These are phyloP conservation scores for Wasmannia auropunctata DNA, from an alignment of 1,140 invertebrate species.

Conservation along the genomic window DNA sequence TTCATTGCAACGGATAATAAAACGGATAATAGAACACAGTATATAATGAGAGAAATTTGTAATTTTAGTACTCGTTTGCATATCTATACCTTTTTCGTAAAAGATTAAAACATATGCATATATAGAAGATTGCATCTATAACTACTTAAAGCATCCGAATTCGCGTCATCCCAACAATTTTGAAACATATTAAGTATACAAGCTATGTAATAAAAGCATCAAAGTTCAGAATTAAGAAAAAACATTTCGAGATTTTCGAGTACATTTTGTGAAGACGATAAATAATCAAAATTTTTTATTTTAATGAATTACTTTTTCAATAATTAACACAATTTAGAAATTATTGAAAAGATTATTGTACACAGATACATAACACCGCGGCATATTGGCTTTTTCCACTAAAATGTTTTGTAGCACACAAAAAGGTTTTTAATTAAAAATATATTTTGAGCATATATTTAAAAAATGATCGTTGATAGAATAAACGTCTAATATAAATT, in stretches of 20 bases:
- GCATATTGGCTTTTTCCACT: not conserved
- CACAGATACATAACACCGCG: not conserved
- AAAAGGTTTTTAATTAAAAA: not conserved
- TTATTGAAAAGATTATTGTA: not conserved
- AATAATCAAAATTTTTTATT: not conserved
- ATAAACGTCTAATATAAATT: not conserved
- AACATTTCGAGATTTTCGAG: not conserved
- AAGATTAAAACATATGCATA: not conserved
- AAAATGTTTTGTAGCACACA: not conserved
- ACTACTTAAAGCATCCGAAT: not conserved
- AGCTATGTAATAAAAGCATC: not conserved
- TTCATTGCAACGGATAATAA: no score
- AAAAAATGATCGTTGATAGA: not conserved
- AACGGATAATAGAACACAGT: not conserved
- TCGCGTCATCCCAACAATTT: not conserved
- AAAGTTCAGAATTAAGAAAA: not conserved
- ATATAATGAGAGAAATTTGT: not conserved
- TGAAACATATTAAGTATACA: not conserved
- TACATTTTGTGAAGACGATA: not conserved
- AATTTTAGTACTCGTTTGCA: not conserved
- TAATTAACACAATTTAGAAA: not conserved
- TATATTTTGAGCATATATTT: not conserved
- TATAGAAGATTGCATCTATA: slow-evolving; percentile 3
- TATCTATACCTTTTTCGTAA: not conserved
- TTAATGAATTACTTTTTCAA: not conserved